Percentiles rank a stretch among this genome's conserved stretches.
These are phyloP conservation scores for Hylaea fasciaria DNA, from an alignment of 2,888 invertebrate genomes.

Conservation along the genomic window DNA sequence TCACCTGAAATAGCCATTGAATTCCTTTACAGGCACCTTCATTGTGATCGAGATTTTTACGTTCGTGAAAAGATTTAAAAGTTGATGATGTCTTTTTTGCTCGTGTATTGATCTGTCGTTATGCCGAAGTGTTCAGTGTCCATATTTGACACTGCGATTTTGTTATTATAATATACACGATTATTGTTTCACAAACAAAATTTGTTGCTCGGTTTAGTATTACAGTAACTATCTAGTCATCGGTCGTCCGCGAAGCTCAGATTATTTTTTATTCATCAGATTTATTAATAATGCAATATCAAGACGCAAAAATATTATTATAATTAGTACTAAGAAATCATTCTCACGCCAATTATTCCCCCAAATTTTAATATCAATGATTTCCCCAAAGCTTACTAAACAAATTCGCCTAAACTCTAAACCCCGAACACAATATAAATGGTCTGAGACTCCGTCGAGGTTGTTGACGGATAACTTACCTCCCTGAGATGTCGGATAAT, in stretches of 20 bases:
- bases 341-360: no score
- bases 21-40: slow-evolving; percentile 34
- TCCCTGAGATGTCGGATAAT: slow-evolving; percentile 26
- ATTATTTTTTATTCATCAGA: no score
- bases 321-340: no score
- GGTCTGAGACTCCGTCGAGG: slow-evolving; percentile 8
- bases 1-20: slow-evolving; percentile 36
- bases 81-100: slow-evolving; percentile 20
- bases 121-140: neutral
- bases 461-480: slow-evolving; percentile 12
- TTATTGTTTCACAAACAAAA: no score
- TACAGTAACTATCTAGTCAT: no score
- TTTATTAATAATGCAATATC: no score
- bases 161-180: neutral
- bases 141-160: neutral
- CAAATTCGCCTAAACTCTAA: neutral
- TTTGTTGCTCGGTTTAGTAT: no score
- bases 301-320: no score
- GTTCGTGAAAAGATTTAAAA: slow-evolving; percentile 24
- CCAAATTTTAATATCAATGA: neutral
- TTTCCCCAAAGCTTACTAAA: neutral
- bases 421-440: neutral
- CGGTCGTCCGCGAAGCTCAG: no score
- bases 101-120: slow-evolving; percentile 19
- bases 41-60: slow-evolving; percentile 36